Base-by-base conservation (phyloP, 2,797 vertebrate genomes). In the Halcyon badia region DNA sequence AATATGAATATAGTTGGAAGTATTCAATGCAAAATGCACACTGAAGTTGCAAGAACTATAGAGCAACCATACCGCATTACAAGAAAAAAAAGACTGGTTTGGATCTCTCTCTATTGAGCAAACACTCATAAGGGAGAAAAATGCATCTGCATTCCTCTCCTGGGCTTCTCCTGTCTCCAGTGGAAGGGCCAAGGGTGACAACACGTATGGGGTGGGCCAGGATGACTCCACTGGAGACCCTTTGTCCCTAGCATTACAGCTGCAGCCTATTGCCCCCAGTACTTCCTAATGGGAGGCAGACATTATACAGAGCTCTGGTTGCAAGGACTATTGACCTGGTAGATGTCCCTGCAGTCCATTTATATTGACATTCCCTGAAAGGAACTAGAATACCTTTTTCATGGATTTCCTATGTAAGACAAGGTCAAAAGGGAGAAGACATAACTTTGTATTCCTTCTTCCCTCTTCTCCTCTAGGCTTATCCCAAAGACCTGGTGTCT, bases 201-300 rank as follows among this genome's bases (percentile, higher is more conserved):
- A 14, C 1, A 1, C 1, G 28, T 60, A 1, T 24, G 18, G 33
- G 31, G 14, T 3, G 6, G 37, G 14, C 13, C 24, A 51, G 11
- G 58, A 39, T 72, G 24, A 25, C n/a, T 65, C 42, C 25, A 4
- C 11, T 41, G 69, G 18, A 66, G 39, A 51, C 17, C 16, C 15
- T 77, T 57, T 64, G 26, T 14, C 24, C 1, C 2, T 28, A 77
- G 15, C 3, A 4, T 56, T 52, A 65, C 7, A n/a, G 4, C 30
- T 41, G 31, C 3, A 5, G 46, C 28, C 31, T 56, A 3, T 33
- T 30, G 25, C 10, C 18, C 56, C 11, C 42, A 52, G 35, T 22
- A n/a, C 24, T 60, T 85, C 62, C 58, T 65, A 19, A 31, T 61
- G 57, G 25, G 41, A 71, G 30, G 17, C 15, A 73, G 65, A 51